phyloP scores from a whole-genome alignment of 1,140 invertebrate species.

The Campodea augens region DNA sequence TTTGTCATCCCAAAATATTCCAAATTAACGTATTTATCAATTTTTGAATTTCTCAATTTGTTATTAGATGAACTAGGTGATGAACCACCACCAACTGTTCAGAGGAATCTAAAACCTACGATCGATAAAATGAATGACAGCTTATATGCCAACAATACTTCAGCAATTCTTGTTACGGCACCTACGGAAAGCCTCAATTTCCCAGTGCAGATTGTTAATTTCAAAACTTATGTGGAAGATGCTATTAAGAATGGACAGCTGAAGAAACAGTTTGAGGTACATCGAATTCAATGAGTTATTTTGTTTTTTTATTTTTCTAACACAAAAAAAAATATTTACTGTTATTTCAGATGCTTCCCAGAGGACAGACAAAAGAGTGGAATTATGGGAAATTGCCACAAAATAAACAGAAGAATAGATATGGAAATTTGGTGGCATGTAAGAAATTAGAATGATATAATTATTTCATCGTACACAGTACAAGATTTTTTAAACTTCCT shows the following conservation, averaged over 20 bases:
- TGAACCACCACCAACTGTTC: no score
- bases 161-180: no score
- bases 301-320: neutral
- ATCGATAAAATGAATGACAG: no score
- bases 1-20: no score
- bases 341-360: neutral
- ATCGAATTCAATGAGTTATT: neutral
- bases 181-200: no score
- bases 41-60: no score
- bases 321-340: neutral
- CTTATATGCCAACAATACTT: no score
- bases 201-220: neutral
- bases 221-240: neutral
- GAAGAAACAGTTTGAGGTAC: neutral
- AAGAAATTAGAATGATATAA: constrained; percentile 14
- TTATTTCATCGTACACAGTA: no score
- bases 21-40: no score
- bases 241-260: neutral
- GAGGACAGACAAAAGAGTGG: neutral
- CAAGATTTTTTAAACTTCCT: no score
- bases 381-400: constrained; percentile 15
- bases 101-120: no score
- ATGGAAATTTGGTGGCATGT: constrained; percentile 35
- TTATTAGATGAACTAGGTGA: no score
- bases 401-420: constrained; percentile 32